Percentiles rank a stretch among this genome's conserved stretches.
Evolutionary conservation across 1,140 invertebrate genomes (phyloP).

Genomic region (Grapholita molesta): DNA sequence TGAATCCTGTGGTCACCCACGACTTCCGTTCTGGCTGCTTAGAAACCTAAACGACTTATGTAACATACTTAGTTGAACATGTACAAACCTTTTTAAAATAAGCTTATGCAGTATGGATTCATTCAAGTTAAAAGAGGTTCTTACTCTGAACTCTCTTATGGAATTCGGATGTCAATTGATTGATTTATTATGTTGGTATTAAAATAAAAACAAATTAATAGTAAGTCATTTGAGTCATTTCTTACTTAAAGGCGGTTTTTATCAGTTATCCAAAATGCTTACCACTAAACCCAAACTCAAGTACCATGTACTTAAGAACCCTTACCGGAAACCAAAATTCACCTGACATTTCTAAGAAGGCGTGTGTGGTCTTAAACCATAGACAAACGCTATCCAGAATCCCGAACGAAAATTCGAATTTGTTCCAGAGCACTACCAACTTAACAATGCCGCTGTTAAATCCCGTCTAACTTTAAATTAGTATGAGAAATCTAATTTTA

Average conservation of each 20-base stretch:
- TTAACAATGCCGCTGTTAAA: background rate
- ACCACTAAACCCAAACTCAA: background rate
- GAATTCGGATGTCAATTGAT: background rate
- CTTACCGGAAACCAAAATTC: background rate
- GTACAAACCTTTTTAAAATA: background rate
- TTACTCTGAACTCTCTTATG: background rate
- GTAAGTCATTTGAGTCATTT: too few species aligned
- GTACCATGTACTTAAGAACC: background rate
- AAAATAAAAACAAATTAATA: background rate
- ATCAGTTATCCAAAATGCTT: too few species aligned
- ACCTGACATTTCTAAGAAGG: conserved; percentile 13
- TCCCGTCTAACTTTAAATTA: background rate
- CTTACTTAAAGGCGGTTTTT: too few species aligned
- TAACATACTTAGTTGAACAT: background rate
- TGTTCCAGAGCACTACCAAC: background rate
- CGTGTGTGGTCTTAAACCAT: conserved; percentile 3
- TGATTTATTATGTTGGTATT: background rate
- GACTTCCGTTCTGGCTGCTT: background rate
- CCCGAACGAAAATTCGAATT: background rate
- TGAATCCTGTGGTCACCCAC: conserved; percentile 18
- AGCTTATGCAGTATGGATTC: background rate
- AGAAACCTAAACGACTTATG: background rate
- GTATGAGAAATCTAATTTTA: background rate
- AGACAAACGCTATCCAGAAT: conserved; percentile 7
- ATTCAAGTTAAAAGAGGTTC: background rate